phyloP scores from a whole-genome alignment of 2,888 invertebrate species.

The Epirrhoe tristata region DNA sequence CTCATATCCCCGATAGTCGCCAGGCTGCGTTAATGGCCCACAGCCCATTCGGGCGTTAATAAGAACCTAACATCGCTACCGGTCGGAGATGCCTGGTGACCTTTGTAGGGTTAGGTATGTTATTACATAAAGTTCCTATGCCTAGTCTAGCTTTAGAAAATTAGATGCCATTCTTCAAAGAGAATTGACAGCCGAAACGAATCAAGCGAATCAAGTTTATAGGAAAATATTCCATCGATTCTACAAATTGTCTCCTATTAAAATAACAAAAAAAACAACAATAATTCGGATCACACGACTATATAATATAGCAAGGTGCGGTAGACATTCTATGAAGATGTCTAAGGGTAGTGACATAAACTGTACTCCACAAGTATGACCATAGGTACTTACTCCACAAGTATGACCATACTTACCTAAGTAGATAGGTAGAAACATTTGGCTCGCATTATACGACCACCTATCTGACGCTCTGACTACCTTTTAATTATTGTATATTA shows the following conservation, averaged over 20 bases:
- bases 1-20: conserved; percentile 68
- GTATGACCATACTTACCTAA: no score
- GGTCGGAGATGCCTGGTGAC: conserved; percentile 12
- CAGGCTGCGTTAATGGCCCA: conserved; percentile 77
- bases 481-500: no score
- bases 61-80: conserved; percentile 54
- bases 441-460: no score
- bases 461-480: no score
- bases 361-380: no score
- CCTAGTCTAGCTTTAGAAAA: neutral
- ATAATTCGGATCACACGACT: no score
- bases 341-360: no score
- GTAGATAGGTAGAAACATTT: no score
- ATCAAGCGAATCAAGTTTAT: conserved; percentile 16
- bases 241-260: conserved; percentile 42
- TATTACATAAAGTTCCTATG: neutral
- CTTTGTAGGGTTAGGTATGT: conserved; percentile 6
- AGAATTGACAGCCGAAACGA: conserved; percentile 26
- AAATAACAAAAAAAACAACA: conserved; percentile 22
- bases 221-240: conserved; percentile 24
- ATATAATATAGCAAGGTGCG: no score
- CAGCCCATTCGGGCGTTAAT: conserved; percentile 66
- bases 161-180: neutral
- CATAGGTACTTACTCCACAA: no score
- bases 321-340: no score